Conservation (phyloP, 2,113 vertebrate species). For the Pimephales promelas region DNA sequence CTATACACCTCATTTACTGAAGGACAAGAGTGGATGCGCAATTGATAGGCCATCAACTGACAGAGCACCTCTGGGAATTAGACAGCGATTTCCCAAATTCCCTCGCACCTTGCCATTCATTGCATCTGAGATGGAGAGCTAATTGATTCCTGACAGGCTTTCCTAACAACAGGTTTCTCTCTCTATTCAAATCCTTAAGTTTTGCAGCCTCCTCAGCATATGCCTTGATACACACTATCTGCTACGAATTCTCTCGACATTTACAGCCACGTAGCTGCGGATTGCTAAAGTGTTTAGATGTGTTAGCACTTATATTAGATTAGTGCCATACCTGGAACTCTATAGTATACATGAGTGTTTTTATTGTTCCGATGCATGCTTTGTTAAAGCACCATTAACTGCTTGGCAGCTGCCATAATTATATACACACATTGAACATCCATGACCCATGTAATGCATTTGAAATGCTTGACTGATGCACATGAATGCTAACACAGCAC, state of each 20-base stretch:
- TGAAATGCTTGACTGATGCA: slow-evolving; percentile 35
- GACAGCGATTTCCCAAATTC: slow-evolving; percentile 42
- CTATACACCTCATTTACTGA: slow-evolving; percentile 35
- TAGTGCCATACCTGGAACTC: not conserved
- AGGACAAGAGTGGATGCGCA: slow-evolving; percentile 41
- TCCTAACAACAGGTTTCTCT: slow-evolving; percentile 25
- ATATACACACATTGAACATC: slow-evolving; percentile 24
- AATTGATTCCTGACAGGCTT: slow-evolving; percentile 48
- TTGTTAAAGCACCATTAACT: slow-evolving; percentile 25
- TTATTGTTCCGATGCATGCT: slow-evolving; percentile 14
- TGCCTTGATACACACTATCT: not conserved
- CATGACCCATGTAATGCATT: slow-evolving; percentile 22
- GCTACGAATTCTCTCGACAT: not conserved
- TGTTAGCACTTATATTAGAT: slow-evolving; percentile 23
- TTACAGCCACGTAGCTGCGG: not conserved
- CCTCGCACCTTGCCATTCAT: slow-evolving; percentile 12
- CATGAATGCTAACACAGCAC: slow-evolving; percentile 24
- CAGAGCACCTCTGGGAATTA: slow-evolving; percentile 44
- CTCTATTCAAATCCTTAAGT: not conserved
- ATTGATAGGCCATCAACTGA: slow-evolving; percentile 40
- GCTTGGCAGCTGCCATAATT: slow-evolving; percentile 24
- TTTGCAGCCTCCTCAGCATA: not conserved
- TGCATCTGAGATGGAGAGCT: slow-evolving; percentile 1
- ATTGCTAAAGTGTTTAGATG: not conserved
- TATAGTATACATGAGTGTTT: not conserved